Percentiles rank a stretch among this genome's conserved stretches.
phyloP scores from a whole-genome alignment of 2,888 invertebrate genomes.

The Phlogophora meticulosa region DNA sequence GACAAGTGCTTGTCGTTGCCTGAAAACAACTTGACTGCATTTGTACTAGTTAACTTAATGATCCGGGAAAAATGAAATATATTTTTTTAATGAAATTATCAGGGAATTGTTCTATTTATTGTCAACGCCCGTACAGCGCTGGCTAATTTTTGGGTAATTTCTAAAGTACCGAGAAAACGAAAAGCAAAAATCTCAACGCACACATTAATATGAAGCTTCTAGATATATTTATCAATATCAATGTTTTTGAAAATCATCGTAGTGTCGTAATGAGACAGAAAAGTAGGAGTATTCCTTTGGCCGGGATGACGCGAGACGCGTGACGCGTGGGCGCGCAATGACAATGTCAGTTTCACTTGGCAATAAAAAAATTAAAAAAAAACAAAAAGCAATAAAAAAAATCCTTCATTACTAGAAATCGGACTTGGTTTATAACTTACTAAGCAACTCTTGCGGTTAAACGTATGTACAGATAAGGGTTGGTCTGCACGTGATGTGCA shows the following conservation, averaged over 20 bases:
- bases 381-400: background rate
- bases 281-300: no score
- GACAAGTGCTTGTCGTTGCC: background rate
- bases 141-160: no score
- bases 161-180: no score
- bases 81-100: background rate
- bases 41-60: conserved; percentile 16
- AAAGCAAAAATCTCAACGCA: no score
- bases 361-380: background rate
- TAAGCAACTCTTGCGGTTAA: background rate
- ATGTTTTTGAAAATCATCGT: no score
- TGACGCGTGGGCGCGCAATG: background rate
- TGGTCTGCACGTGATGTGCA: conserved; percentile 7
- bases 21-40: background rate
- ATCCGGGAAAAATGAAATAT: background rate
- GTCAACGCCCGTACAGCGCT: no score
- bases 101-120: no score
- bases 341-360: background rate
- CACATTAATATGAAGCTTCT: no score
- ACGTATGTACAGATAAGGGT: background rate
- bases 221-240: no score
- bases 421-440: conserved; percentile 11
- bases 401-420: background rate
- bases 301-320: no score
- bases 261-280: no score